phyloP scores from a whole-genome alignment of 2,797 vertebrate genomes.

The Ataeniobius toweri region DNA sequence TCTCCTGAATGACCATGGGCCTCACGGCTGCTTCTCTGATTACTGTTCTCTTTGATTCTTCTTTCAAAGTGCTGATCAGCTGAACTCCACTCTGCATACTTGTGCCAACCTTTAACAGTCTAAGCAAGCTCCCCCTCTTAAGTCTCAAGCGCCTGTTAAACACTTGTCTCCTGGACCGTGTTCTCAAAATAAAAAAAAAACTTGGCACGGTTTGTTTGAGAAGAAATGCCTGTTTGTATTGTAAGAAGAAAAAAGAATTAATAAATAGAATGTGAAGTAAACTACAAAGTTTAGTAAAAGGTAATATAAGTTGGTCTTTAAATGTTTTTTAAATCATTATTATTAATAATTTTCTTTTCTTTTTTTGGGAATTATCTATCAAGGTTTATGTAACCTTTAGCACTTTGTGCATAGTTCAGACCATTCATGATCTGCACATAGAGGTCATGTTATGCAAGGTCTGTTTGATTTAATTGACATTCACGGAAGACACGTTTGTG shows the following conservation, averaged over 20 bases:
- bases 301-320: not conserved
- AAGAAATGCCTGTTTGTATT: conserved; percentile 16
- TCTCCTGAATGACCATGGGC: not conserved
- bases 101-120: conserved; percentile 63
- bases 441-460: conserved; percentile 49
- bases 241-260: not conserved
- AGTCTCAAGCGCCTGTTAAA: conserved; percentile 80
- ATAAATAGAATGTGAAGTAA: not conserved
- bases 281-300: not conserved
- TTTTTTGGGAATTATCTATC: not conserved
- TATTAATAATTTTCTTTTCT: not conserved
- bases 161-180: conserved; percentile 72
- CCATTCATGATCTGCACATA: conserved; percentile 19
- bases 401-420: conserved; percentile 31
- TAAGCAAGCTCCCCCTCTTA: conserved; percentile 74
- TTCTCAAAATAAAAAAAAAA: conserved; percentile 32
- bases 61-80: conserved; percentile 22
- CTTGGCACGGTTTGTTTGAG: conserved; percentile 3
- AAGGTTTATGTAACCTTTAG: conserved; percentile 22
- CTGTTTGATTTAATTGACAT: conserved; percentile 58
- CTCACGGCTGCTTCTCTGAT: not conserved
- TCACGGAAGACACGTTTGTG: conserved; percentile 63
- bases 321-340: not conserved
- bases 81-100: conserved; percentile 58
- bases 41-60: not conserved